Conservation (phyloP, 2,797 vertebrate species). For the Oryzias sinensis region DNA sequence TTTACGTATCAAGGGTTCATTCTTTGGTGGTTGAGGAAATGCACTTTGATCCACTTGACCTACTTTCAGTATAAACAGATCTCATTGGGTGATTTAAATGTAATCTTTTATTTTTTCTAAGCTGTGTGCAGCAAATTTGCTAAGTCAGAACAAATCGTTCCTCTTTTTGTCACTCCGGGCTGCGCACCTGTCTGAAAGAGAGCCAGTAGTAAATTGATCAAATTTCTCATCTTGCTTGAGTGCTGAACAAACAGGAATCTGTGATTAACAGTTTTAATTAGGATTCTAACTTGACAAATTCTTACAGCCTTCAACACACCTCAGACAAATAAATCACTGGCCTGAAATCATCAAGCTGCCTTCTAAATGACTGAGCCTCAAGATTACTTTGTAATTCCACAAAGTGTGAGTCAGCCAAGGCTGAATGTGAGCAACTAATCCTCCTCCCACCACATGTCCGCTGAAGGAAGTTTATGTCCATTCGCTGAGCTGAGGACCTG, state of each 20-base stretch:
- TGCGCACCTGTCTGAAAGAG: slow-evolving; percentile 85
- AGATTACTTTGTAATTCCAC: slow-evolving; percentile 71
- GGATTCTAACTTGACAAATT: slow-evolving; percentile 85
- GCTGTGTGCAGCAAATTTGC: slow-evolving; percentile 31
- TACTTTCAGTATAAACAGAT: too few species aligned
- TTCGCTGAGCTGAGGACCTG: slow-evolving; percentile 51
- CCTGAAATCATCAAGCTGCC: slow-evolving; percentile 75
- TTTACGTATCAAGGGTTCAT: too few species aligned
- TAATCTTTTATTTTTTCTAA: too few species aligned
- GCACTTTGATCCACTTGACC: too few species aligned
- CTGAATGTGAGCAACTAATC: slow-evolving; percentile 56
- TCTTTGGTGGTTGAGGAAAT: too few species aligned
- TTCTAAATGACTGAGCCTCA: slow-evolving; percentile 68
- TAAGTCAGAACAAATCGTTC: slow-evolving; percentile 37
- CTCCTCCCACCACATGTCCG: slow-evolving; percentile 53
- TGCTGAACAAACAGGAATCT: slow-evolving; percentile 89
- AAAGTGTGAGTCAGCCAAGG: slow-evolving; percentile 64
- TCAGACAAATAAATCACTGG: slow-evolving; percentile 79
- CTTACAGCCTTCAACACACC: slow-evolving; percentile 72
- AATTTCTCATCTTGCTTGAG: slow-evolving; percentile 86
- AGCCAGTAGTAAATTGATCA: slow-evolving; percentile 89
- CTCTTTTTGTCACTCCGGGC: slow-evolving; percentile 64
- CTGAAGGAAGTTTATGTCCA: slow-evolving; percentile 60
- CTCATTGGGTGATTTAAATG: too few species aligned
- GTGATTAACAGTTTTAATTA: slow-evolving; percentile 91